phyloP scores from a whole-genome alignment of 1,140 invertebrate genomes.

The Brachionus rotundiformis region DNA sequence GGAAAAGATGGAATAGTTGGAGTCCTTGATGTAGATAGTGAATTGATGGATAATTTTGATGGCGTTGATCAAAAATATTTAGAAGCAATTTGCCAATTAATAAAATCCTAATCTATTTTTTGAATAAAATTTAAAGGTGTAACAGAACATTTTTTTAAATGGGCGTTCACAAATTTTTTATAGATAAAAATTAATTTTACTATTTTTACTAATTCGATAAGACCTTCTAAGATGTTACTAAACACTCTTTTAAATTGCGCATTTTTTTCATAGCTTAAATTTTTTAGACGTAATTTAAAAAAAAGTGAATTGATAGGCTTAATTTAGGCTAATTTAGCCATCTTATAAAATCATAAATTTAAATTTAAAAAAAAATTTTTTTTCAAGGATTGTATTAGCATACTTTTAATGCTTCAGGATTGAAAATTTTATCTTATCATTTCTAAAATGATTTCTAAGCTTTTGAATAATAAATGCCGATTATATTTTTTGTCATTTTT shows the following conservation, averaged over 20 bases:
- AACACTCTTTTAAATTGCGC: neutral
- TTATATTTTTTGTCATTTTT: neutral
- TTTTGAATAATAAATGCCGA: neutral
- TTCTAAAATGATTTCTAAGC: too few relatives aligned
- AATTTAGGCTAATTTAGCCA: neutral
- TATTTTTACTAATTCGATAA: conserved; percentile 3
- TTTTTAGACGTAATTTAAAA: neutral
- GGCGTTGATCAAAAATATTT: conserved; percentile 16
- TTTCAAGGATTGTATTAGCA: neutral
- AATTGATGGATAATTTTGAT: conserved; percentile 33
- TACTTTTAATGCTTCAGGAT: neutral
- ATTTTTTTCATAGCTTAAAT: neutral
- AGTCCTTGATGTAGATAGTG: conserved; percentile 50
- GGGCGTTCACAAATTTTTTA: neutral
- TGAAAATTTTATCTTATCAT: neutral
- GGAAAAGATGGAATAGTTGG: neutral
- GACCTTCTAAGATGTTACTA: neutral
- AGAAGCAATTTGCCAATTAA: conserved; percentile 23
- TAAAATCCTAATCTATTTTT: neutral
- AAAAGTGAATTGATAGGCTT: neutral
- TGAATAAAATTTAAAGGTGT: conserved; percentile 1
- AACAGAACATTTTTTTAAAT: neutral
- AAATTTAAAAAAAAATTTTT: neutral
- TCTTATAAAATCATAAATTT: neutral
- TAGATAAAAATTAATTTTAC: neutral